Evolutionary conservation across 2,797 vertebrate genomes (phyloP).

Genomic region (Alauda arvensis): DNA sequence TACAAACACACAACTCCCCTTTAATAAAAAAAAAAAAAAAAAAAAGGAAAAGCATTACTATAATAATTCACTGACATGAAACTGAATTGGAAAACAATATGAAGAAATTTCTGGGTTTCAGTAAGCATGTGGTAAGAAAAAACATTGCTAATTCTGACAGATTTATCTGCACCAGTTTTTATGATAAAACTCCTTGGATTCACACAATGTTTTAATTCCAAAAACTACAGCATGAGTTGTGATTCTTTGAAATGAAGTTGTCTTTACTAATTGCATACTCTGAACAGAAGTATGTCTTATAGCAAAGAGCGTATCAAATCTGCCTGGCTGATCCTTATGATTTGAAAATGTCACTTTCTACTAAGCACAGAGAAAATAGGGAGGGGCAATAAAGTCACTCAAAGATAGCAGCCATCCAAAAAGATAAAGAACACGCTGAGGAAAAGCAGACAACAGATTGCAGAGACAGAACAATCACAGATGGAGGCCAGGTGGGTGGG

Average conservation of each 20-base stretch:
- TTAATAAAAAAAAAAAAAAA: not conserved
- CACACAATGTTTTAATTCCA: constrained; percentile 31
- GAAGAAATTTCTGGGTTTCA: not conserved
- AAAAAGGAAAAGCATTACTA: not conserved
- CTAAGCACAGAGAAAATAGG: constrained; percentile 56
- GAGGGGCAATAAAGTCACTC: constrained; percentile 51
- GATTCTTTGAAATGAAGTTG: constrained; percentile 65
- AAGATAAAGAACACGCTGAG: constrained; percentile 76
- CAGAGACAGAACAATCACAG: constrained; percentile 69
- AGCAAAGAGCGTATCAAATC: constrained; percentile 77
- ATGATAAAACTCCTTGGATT: constrained; percentile 28
- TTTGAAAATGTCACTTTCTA: constrained; percentile 73
- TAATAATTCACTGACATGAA: not conserved
- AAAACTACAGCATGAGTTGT: constrained; percentile 31
- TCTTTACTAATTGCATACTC: constrained; percentile 67
- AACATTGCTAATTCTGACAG: constrained; percentile 11
- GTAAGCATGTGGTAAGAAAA: not conserved
- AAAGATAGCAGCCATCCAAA: constrained; percentile 78
- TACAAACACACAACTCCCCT: not conserved
- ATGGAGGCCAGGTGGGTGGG: constrained; percentile 79
- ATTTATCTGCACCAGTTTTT: constrained; percentile 33
- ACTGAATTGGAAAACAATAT: constrained; percentile 7
- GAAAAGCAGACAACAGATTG: constrained; percentile 74
- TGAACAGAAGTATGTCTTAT: constrained; percentile 50
- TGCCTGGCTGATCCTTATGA: constrained; percentile 68